Conservation (phyloP, 2,888 invertebrate genomes). For the Coremacera marginata region DNA sequence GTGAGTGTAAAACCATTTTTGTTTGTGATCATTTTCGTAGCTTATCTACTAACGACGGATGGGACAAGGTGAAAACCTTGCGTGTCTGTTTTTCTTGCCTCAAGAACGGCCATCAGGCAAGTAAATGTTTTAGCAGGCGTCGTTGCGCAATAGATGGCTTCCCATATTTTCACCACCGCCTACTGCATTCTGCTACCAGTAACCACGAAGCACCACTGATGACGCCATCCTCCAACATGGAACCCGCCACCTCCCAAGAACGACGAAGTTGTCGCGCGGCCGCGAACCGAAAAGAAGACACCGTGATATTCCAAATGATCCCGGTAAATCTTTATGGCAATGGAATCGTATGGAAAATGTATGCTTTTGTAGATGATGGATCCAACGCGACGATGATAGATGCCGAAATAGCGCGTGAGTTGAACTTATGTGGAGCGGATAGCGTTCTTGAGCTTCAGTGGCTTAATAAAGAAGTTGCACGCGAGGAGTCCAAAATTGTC, state of each 20-base stretch:
- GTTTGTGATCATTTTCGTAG: slow-evolving; percentile 16
- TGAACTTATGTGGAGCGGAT: background rate
- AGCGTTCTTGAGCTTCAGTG: background rate
- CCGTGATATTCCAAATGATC: background rate
- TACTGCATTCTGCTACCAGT: background rate
- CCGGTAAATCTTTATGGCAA: background rate
- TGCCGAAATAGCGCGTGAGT: background rate
- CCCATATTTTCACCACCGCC: background rate
- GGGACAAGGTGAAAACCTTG: slow-evolving; percentile 4
- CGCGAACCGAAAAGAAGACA: background rate
- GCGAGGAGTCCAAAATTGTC: background rate
- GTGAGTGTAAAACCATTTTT: background rate
- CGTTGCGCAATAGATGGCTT: background rate
- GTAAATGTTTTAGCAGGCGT: background rate
- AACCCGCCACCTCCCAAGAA: too few relatives aligned
- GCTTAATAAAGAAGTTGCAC: too few relatives aligned
- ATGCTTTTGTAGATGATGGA: too few relatives aligned
- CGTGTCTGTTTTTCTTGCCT: too few relatives aligned
- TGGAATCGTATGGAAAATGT: too few relatives aligned
- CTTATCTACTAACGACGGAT: slow-evolving; percentile 22
- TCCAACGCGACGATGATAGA: background rate
- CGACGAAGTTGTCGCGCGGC: too few relatives aligned
- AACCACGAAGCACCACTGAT: too few relatives aligned
- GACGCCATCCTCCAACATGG: too few relatives aligned
- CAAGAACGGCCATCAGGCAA: too few relatives aligned